Percentiles rank a stretch among this genome's conserved stretches.
phyloP scores from a whole-genome alignment of 2,797 vertebrate genomes.

The Mus caroli region DNA sequence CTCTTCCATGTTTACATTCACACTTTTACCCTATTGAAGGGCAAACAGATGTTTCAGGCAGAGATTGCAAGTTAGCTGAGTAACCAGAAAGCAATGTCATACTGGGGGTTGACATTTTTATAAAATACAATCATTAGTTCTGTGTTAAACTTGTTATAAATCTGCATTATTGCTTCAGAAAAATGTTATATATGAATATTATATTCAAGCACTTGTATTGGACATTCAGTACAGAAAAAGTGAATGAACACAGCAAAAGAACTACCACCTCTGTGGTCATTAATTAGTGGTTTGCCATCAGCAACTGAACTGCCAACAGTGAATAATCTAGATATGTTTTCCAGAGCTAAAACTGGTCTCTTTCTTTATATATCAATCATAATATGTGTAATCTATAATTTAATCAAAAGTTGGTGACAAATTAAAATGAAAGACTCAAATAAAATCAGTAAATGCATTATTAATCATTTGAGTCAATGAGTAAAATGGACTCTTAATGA shows the following conservation, averaged over 20 bases:
- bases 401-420: slow-evolving; percentile 45
- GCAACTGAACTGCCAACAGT: slow-evolving; percentile 5
- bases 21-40: slow-evolving; percentile 20
- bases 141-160: slow-evolving; percentile 23
- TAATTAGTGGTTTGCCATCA: neutral
- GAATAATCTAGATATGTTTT: slow-evolving; percentile 14
- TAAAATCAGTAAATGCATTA: slow-evolving; percentile 62
- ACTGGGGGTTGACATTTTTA: neutral
- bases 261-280: neutral
- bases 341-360: neutral
- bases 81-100: neutral
- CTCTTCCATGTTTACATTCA: neutral
- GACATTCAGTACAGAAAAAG: neutral
- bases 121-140: neutral
- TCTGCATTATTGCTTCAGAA: slow-evolving; percentile 37
- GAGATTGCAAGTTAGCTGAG: neutral
- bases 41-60: slow-evolving; percentile 48
- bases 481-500: slow-evolving; percentile 69
- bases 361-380: neutral
- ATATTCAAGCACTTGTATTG: neutral
- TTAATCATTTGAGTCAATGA: slow-evolving; percentile 49
- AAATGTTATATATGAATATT: neutral
- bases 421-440: slow-evolving; percentile 64
- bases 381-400: neutral
- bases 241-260: neutral